Evolutionary conservation across 1,140 invertebrate species (phyloP).

Genomic region (Drosophila sechellia): DNA sequence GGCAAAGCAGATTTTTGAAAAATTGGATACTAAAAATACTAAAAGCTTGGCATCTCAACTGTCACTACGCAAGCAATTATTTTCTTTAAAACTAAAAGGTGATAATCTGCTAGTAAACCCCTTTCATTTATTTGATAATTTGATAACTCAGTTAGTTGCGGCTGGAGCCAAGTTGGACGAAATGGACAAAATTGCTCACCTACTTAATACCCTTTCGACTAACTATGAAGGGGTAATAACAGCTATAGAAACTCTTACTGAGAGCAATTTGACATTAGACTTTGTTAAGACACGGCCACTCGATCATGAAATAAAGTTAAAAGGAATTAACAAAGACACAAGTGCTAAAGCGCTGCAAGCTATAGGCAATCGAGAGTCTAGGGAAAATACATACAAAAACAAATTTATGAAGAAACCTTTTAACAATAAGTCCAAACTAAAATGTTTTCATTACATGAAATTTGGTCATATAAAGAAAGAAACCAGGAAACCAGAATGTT

Average conservation of each 20-base stretch:
- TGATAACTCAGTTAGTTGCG: conserved; percentile 30
- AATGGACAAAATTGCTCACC: conserved; percentile 30
- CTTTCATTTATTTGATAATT: conserved; percentile 15
- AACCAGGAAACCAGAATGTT: too few relatives aligned
- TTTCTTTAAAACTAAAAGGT: not conserved
- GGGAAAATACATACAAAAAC: too few relatives aligned
- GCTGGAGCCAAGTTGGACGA: conserved; percentile 35
- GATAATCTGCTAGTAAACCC: conserved; percentile 15
- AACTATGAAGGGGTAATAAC: conserved; percentile 30
- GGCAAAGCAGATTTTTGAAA: not conserved
- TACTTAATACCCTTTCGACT: conserved; percentile 4
- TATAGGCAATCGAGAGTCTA: too few relatives aligned
- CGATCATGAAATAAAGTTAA: too few relatives aligned
- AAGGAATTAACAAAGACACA: too few relatives aligned
- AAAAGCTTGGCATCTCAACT: not conserved
- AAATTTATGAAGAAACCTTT: too few relatives aligned
- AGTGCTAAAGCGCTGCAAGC: too few relatives aligned
- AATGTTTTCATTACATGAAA: too few relatives aligned
- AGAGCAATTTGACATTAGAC: conserved; percentile 17
- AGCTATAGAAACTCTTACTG: conserved; percentile 19
- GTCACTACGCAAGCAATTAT: too few relatives aligned
- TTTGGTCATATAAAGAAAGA: too few relatives aligned
- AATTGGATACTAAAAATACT: not conserved
- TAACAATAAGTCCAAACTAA: too few relatives aligned
- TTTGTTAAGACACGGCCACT: too few relatives aligned